Percentiles rank a stretch among this genome's conserved stretches.
These are phyloP conservation scores for Pampusana beccarii DNA, from an alignment of 2,113 vertebrate species.

Conservation along the genomic window DNA sequence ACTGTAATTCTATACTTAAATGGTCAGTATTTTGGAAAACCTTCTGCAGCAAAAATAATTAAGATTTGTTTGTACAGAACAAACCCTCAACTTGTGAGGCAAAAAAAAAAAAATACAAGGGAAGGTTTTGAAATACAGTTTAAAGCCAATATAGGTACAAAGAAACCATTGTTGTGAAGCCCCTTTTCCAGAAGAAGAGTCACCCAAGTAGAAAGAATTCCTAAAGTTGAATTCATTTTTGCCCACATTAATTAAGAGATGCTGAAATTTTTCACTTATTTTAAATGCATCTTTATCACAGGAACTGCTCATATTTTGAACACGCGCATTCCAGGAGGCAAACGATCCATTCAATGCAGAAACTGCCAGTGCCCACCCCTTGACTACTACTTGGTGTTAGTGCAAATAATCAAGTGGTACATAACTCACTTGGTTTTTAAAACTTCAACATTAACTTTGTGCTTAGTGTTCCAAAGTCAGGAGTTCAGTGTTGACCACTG, in stretches of 20 bases:
- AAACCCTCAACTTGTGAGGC: not conserved
- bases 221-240: not conserved
- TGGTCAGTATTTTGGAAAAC: not conserved
- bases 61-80: not conserved
- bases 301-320: not conserved
- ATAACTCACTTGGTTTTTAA: not conserved
- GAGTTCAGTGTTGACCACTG: not conserved
- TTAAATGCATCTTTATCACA: not conserved
- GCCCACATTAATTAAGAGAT: not conserved
- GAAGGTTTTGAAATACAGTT: not conserved
- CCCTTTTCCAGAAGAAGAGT: not conserved
- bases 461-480: not conserved
- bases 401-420: not conserved
- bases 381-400: fast-evolving
- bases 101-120: not conserved
- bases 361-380: not conserved
- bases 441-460: not conserved
- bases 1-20: not conserved
- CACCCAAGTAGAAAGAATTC: not conserved
- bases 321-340: not conserved
- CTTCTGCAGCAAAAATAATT: constrained; percentile 11
- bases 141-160: not conserved
- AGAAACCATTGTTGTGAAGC: not conserved
- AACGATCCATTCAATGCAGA: not conserved
- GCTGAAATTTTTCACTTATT: not conserved